Conservation (phyloP, 2,113 vertebrate species). For the Platysternon megacephalum region DNA sequence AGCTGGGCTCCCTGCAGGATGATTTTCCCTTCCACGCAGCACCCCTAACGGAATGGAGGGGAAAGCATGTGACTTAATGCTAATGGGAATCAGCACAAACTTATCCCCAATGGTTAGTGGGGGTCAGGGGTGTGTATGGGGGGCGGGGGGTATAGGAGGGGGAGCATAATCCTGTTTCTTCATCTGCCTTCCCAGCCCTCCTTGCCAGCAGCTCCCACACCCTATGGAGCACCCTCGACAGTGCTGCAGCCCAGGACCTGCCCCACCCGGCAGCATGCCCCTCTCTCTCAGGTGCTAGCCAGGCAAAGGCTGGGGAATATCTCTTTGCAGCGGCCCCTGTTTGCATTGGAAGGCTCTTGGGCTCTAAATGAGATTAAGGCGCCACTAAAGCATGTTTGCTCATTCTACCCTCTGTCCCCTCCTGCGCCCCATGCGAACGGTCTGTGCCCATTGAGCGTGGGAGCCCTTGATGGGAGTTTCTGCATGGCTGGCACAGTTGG, state of each 20-base stretch:
- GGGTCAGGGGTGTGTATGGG: background rate
- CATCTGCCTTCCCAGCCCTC: background rate
- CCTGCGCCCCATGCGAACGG: background rate
- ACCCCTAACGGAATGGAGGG: too few relatives aligned
- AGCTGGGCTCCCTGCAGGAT: too few relatives aligned
- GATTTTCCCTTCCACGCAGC: too few relatives aligned
- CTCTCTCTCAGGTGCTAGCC: background rate
- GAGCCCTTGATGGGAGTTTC: constrained; percentile 60
- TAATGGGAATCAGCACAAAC: background rate
- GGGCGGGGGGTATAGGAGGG: background rate
- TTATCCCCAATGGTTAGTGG: background rate
- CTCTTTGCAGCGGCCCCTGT: background rate
- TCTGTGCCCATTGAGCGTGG: constrained; percentile 26
- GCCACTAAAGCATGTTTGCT: constrained; percentile 22
- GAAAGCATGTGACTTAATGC: too few relatives aligned
- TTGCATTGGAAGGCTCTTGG: background rate
- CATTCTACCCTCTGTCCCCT: constrained; percentile 6
- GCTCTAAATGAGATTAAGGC: background rate
- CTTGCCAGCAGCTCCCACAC: background rate
- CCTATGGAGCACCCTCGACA: too few relatives aligned
- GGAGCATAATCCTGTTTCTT: background rate
- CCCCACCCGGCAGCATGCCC: background rate
- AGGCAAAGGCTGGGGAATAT: background rate
- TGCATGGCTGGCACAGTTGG: constrained; percentile 55
- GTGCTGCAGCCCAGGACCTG: too few relatives aligned